These are phyloP conservation scores for Cichladusa arquata DNA, from an alignment of 2,113 vertebrate species.

Conservation along the genomic window DNA sequence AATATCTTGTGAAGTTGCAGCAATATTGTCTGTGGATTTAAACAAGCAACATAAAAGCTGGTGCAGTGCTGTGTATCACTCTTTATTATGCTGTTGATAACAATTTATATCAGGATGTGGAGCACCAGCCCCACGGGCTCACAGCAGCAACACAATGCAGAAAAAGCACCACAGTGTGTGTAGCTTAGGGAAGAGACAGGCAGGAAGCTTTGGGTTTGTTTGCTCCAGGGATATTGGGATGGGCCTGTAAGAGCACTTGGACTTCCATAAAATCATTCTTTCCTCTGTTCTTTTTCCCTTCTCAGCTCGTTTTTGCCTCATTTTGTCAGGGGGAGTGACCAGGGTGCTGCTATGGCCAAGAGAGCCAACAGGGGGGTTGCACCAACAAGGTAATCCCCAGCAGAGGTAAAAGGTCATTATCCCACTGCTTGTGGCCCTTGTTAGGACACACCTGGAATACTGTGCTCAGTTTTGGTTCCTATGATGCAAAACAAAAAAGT, in stretches of 20 bases:
- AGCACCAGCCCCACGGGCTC: neutral
- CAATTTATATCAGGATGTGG: neutral
- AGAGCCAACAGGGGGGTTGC: neutral
- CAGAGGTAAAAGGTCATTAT: neutral
- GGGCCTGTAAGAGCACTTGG: neutral
- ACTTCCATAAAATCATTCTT: neutral
- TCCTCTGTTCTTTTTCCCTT: neutral
- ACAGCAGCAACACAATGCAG: neutral
- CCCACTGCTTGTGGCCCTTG: neutral
- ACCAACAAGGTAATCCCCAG: neutral
- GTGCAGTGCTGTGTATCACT: neutral
- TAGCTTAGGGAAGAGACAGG: neutral
- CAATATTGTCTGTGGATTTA: neutral
- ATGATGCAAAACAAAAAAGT: neutral
- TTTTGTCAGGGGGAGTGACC: neutral
- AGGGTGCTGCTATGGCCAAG: neutral
- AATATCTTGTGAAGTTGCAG: neutral
- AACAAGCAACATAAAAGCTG: conserved; percentile 14
- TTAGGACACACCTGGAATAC: neutral
- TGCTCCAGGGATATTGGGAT: neutral
- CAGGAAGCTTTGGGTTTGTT: neutral
- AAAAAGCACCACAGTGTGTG: neutral
- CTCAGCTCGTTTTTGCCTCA: neutral
- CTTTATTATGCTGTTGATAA: neutral
- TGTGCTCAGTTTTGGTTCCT: neutral